phyloP scores from a whole-genome alignment of 2,888 invertebrate species.

The Gymnosoma rotundatum region DNA sequence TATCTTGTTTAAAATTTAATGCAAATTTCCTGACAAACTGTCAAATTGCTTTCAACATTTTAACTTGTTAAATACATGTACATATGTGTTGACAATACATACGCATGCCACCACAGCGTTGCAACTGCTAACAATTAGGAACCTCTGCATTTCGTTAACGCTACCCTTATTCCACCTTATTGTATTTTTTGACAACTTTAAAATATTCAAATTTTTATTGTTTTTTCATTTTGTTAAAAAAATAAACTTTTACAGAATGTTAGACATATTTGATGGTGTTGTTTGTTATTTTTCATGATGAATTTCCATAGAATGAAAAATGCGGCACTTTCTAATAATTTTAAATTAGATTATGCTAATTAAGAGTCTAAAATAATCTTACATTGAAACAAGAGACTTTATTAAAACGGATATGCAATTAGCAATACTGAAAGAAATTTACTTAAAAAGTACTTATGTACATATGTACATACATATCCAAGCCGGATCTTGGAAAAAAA shows the following conservation, averaged over 20 bases:
- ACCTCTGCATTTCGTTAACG: slow-evolving; percentile 13
- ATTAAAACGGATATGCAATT: neutral
- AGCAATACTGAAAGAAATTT: too few species aligned
- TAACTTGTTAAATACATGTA: too few species aligned
- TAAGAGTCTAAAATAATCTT: slow-evolving; percentile 62
- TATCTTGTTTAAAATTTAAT: too few species aligned
- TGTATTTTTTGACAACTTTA: slow-evolving; percentile 33
- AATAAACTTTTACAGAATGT: slow-evolving; percentile 63
- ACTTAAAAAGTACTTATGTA: too few species aligned
- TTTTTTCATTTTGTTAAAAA: slow-evolving; percentile 72
- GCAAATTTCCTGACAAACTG: too few species aligned
- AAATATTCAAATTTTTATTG: slow-evolving; percentile 70
- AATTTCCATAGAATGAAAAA: slow-evolving; percentile 29
- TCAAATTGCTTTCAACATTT: too few species aligned
- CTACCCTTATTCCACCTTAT: neutral
- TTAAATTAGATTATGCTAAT: slow-evolving; percentile 77
- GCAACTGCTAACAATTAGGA: neutral
- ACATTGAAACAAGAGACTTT: neutral
- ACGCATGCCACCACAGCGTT: too few species aligned
- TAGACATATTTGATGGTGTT: slow-evolving; percentile 30
- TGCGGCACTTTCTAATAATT: slow-evolving; percentile 62
- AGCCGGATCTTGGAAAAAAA: too few species aligned
- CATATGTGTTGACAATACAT: too few species aligned
- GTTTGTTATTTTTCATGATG: slow-evolving; percentile 46
- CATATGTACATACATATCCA: too few species aligned